phyloP scores from a whole-genome alignment of 2,888 invertebrate genomes.

The Eristalis tenax region DNA sequence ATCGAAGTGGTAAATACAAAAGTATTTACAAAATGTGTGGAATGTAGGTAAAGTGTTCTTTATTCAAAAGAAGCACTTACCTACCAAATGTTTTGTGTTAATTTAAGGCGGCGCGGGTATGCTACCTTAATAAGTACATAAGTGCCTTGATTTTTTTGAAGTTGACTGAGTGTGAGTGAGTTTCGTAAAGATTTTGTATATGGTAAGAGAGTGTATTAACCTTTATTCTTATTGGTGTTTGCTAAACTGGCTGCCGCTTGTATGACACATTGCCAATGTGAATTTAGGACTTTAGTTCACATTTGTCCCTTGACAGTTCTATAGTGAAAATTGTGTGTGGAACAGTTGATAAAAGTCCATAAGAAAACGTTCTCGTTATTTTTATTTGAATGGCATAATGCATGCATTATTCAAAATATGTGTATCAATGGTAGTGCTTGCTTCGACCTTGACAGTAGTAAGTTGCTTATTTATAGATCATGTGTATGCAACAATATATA shows the following conservation, averaged over 20 bases:
- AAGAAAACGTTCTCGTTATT: not conserved
- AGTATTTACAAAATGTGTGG: not conserved
- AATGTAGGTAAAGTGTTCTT: not conserved
- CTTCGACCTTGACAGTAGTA: slow-evolving; percentile 31
- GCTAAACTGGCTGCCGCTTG: slow-evolving; percentile 34
- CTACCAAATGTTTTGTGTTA: slow-evolving; percentile 31
- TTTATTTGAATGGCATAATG: slow-evolving; percentile 21
- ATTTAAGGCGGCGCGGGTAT: slow-evolving; percentile 15
- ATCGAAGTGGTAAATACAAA: not conserved
- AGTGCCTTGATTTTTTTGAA: slow-evolving; percentile 20
- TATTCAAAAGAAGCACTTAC: not conserved
- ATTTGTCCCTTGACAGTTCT: slow-evolving; percentile 35
- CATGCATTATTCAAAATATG: slow-evolving; percentile 40
- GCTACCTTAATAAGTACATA: slow-evolving; percentile 1
- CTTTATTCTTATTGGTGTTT: slow-evolving; percentile 35
- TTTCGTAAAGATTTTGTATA: slow-evolving; percentile 10
- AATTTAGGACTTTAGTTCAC: slow-evolving; percentile 44
- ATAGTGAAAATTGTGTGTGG: slow-evolving; percentile 5
- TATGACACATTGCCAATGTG: slow-evolving; percentile 40
- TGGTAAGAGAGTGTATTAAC: slow-evolving; percentile 39
- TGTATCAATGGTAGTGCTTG: slow-evolving; percentile 30
- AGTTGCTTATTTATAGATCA: slow-evolving; percentile 1
- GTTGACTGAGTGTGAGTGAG: slow-evolving; percentile 28
- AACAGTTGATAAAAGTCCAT: not conserved
- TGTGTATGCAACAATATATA: not conserved